Percentiles rank a stretch among this genome's conserved stretches.
Conservation (phyloP, 2,797 vertebrate species). For the Emydoidea blandingii region DNA sequence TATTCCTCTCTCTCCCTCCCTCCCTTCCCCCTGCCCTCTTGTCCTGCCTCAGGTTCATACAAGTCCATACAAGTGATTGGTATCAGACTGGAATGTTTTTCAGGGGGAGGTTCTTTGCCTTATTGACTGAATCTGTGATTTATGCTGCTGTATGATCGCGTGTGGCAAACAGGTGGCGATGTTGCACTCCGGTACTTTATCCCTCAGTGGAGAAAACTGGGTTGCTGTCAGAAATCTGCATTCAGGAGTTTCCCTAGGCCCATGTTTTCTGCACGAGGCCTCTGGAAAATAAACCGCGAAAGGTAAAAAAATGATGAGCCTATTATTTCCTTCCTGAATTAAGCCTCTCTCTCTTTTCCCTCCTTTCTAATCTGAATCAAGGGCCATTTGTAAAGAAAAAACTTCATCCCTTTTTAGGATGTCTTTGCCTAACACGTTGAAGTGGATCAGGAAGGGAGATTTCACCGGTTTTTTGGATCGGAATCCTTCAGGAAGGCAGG, state of each 20-base stretch:
- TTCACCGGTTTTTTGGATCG: not conserved
- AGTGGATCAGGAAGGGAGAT: fast-evolving
- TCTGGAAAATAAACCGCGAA: fast-evolving
- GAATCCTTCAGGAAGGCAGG: not conserved
- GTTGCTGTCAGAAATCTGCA: not conserved
- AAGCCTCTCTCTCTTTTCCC: not conserved
- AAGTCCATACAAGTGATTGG: not conserved
- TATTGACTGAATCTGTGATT: not conserved
- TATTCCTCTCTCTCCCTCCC: not conserved
- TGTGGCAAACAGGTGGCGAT: constrained; percentile 79
- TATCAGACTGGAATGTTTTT: not conserved
- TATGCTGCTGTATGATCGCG: constrained; percentile 47
- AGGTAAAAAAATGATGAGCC: not conserved
- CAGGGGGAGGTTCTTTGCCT: not conserved
- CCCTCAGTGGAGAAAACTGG: constrained; percentile 15
- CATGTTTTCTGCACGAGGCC: fast-evolving
- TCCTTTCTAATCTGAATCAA: not conserved
- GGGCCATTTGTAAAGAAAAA: not conserved
- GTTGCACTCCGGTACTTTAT: constrained; percentile 70
- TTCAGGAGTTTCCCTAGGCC: not conserved
- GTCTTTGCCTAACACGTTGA: fast-evolving
- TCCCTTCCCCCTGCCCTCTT: not conserved
- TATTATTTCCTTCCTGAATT: not conserved
- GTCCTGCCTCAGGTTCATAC: fast-evolving
- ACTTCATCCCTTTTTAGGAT: not conserved